Evolutionary conservation across 1,140 invertebrate species (phyloP), one percentile per base, ranked within the genome.

Genomic region (Globodera ellingtonae): DNA sequence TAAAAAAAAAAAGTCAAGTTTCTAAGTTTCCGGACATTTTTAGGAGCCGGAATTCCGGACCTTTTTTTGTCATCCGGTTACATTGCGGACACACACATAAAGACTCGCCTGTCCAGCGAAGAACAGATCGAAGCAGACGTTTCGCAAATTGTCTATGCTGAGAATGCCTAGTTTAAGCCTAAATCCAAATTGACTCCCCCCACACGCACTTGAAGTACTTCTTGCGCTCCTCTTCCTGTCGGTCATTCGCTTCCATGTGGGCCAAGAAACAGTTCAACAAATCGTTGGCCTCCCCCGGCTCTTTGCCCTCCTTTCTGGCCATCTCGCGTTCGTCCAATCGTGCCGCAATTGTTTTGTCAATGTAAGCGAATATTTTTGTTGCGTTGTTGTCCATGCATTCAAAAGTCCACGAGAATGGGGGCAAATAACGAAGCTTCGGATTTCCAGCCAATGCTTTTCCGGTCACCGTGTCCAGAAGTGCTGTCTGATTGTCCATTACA

Each of bases 391-490:
- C 72, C 48, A 80, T 18, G 67, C 78, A 50, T 44, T 44, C 13
- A 66, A 80, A 67, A 2, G 73, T 72, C 46, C 44, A 18, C 50
- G n/a, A 73, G 50, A 80, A 80, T 15, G 74, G 50, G 46, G 79
- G 73, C 8, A 80, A 75, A 48, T 80, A 44, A 48, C 79, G 65
- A 35, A 80, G 72, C 48, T 35, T 67, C n/a, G 79, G 79, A 52
- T 48, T 47, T 69, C 70, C 52, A 52, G 78, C 46, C 75, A 80
- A 59, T 24, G 62, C 44, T 52, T 21, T 80, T 62, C 52, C 65
- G 56, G 56, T 35, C 47, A 75, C 44, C 21, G 44, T 62, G 47
- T 24, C 24, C n/a, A 62, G 75, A 21, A 15, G 56, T 9, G 69
- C n/a, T 35, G 56, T 76, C 52, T 67, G 72, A 15, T 78, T 24